Evolutionary conservation across 2,888 invertebrate species (phyloP), one percentile per base, ranked within the genome.

Genomic region (Baronia brevicornis): DNA sequence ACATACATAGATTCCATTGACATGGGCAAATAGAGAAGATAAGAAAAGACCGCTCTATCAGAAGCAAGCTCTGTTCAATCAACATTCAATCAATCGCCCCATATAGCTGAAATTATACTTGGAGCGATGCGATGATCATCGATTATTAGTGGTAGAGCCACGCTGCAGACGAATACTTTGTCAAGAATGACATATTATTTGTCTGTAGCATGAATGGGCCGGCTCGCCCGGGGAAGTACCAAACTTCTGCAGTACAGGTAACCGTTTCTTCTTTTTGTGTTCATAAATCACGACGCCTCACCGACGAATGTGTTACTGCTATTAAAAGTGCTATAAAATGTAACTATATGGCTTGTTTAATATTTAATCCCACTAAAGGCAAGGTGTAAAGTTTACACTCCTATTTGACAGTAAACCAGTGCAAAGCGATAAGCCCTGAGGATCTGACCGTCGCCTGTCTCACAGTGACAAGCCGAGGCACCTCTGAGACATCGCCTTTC

Each of bases 211-310:
- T n/a, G n/a, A n/a, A n/a, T n/a, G n/a, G n/a, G n/a, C n/a, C n/a
- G n/a, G n/a, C n/a, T n/a, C n/a, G n/a, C n/a, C n/a, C n/a, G n/a
- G n/a, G n/a, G n/a, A n/a, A n/a, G n/a, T n/a, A n/a, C 38, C 37
- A 38, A 43, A 46, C 44, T 41, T n/a, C n/a, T n/a, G n/a, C n/a
- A n/a, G n/a, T n/a, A n/a, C n/a, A 57, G 59, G 55, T 52, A 50
- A 51, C 51, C 47, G 44, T 53, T 56, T 49, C 53, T 51, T 46
- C 54, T 53, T 56, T 59, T 61, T 53, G 59, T 57, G 59, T 57
- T 51, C 50, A 58, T 59, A 54, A 53, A 48, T 48, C 46, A 50
- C 48, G 51, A 52, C 46, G 42, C 44, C 36, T 41, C 37, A 32
- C 41, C 48, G 49, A 51, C 50, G 44, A 34, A 44, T 44, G 43